Percentiles rank a stretch among this genome's conserved stretches.
Evolutionary conservation across 2,888 invertebrate species (phyloP).

Genomic region (Drosophila siamana): DNA sequence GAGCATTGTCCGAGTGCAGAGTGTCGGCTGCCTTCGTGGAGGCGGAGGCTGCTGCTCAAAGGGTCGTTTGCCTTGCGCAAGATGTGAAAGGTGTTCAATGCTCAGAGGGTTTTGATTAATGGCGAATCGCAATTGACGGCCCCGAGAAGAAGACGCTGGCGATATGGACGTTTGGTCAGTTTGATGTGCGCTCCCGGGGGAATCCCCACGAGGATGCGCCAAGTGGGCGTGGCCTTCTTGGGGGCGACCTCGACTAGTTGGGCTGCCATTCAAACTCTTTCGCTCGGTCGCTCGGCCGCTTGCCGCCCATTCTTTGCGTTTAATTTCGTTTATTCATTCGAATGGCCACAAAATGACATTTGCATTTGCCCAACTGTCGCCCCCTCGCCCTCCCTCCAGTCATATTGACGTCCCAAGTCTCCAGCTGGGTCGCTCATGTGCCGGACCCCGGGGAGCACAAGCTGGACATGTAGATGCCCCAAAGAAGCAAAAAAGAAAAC

Average conservation of each 20-base stretch:
- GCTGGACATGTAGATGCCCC: slow-evolving; percentile 25
- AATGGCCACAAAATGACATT: slow-evolving; percentile 84
- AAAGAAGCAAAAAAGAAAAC: neutral
- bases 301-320: slow-evolving; percentile 68
- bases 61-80: neutral
- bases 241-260: slow-evolving; percentile 39
- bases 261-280: slow-evolving; percentile 66
- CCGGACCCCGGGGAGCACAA: slow-evolving; percentile 45
- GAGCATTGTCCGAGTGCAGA: neutral
- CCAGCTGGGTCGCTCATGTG: slow-evolving; percentile 41
- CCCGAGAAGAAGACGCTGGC: too few relatives aligned
- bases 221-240: slow-evolving; percentile 5
- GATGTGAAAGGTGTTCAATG: neutral
- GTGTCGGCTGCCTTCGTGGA: neutral
- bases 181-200: slow-evolving; percentile 50
- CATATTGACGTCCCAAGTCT: slow-evolving; percentile 33
- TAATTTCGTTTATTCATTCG: slow-evolving; percentile 84
- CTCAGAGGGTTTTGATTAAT: slow-evolving; percentile 50
- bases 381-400: neutral
- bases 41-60: neutral
- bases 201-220: neutral
- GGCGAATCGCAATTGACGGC: slow-evolving; percentile 44
- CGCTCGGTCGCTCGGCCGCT: neutral
- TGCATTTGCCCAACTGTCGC: slow-evolving; percentile 64
- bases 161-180: slow-evolving; percentile 41